Base-by-base conservation (phyloP, 2,113 vertebrate genomes). In the Campylomormyrus tamandua region DNA sequence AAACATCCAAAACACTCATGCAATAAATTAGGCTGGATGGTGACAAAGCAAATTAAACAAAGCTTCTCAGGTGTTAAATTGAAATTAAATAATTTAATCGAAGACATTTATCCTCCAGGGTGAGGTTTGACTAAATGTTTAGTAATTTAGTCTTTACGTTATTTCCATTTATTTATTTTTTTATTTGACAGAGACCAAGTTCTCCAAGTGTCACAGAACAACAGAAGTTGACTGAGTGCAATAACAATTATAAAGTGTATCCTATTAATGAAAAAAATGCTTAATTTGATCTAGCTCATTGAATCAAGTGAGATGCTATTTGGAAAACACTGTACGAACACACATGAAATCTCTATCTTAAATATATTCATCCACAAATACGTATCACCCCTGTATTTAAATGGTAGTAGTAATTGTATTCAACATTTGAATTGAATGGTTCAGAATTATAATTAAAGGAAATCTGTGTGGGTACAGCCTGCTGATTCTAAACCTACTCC, bases 1-100 rank as follows among this genome's bases (percentile, higher is more conserved):
- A 87, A 87, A 90, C 62, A 52, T 89, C 50, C 86, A 56, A 84
- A 84, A 48, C 42, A 88, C 70, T 56, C 58, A 49, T 74, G 89
- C 74, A 7, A 58, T 48, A 52, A 52, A 80, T 85, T 50, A 66
- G 58, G n/a, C 70, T 53, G 70, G 46, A 74, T 15, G n/a, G n/a
- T 49, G 49, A 89, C 70, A 52, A 31, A 80, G 13, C 17, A 17
- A 80, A 83, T 89, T 83, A 50, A 70, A 52, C 53, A 39, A 70
- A 52, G n/a, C 49, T 45, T 89, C 70, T 80, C 88, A n/a, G 70
- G 88, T 53, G 70, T 53, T 52, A 35, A 77, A 49, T 89, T 83
- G 46, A 83, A 89, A 89, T 83, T 70, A 89, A 80, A 89, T 83
- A 21, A 50, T 77, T 74, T 21, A 39, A 52, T 80, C 48, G 9